phyloP scores from a whole-genome alignment of 2,888 invertebrate species.

The Drosophila antonietae region DNA sequence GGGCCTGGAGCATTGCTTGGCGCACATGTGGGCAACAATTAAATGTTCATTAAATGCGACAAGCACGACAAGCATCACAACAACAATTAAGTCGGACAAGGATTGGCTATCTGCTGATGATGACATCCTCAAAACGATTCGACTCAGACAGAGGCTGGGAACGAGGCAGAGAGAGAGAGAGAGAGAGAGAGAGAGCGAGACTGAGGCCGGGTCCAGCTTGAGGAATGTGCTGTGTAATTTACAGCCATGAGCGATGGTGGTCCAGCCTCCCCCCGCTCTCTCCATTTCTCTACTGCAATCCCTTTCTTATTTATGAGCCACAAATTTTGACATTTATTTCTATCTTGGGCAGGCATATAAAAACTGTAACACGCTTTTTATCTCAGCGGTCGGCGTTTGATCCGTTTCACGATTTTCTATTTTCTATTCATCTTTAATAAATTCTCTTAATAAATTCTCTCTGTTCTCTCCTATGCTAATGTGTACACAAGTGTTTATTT shows the following conservation, averaged over 20 bases:
- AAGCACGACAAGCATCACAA: slow-evolving; percentile 63
- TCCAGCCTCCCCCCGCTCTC: not conserved
- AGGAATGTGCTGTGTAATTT: slow-evolving; percentile 73
- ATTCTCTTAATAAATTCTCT: slow-evolving; percentile 58
- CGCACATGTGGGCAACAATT: slow-evolving; percentile 74
- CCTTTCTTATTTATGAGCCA: slow-evolving; percentile 63
- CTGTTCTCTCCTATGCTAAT: slow-evolving; percentile 58
- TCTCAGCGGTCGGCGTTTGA: slow-evolving; percentile 40
- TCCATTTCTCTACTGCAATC: not conserved
- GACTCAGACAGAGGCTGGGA: not conserved
- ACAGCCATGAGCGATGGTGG: slow-evolving; percentile 44
- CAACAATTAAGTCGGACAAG: slow-evolving; percentile 54
- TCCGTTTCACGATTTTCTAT: slow-evolving; percentile 21
- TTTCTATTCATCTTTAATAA: slow-evolving; percentile 49
- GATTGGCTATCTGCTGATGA: slow-evolving; percentile 55
- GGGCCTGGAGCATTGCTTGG: slow-evolving; percentile 51
- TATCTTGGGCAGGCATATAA: slow-evolving; percentile 21
- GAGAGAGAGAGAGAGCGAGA: slow-evolving; percentile 2
- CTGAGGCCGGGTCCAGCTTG: not conserved
- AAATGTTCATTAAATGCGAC: slow-evolving; percentile 78
- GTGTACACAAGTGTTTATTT: slow-evolving; percentile 79
- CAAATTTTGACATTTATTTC: slow-evolving; percentile 72
- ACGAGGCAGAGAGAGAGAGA: too few species aligned
- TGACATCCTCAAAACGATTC: slow-evolving; percentile 54
- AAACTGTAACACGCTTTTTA: slow-evolving; percentile 53